Conservation (phyloP, 2,888 invertebrate species). For the Adelphocoris suturalis region DNA sequence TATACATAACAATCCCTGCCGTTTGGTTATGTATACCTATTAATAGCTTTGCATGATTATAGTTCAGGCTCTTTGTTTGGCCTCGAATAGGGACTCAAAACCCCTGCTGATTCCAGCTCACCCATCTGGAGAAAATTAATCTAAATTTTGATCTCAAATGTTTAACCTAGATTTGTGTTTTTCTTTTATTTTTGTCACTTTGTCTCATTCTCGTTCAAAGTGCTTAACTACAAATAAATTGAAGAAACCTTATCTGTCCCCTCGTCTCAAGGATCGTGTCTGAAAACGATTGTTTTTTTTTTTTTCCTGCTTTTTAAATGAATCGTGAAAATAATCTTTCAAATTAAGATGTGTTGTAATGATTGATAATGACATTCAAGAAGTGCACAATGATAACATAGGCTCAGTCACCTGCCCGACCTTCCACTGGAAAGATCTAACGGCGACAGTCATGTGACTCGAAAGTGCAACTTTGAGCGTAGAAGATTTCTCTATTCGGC, state of each 20-base stretch:
- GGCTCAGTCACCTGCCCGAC: neutral
- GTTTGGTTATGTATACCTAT: no score
- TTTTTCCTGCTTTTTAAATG: neutral
- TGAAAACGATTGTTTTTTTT: neutral
- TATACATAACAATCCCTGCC: no score
- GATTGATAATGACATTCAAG: neutral
- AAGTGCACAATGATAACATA: neutral
- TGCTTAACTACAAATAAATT: no score
- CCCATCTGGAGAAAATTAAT: no score
- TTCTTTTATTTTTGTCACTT: no score
- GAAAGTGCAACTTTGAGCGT: neutral
- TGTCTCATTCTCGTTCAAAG: no score
- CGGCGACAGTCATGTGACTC: neutral
- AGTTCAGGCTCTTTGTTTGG: no score
- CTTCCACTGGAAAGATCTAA: neutral
- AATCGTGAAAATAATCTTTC: neutral
- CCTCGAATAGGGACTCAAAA: no score
- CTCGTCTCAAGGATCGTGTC: neutral
- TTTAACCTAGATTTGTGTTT: no score
- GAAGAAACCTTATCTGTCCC: neutral
- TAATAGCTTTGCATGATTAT: no score
- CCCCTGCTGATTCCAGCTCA: no score
- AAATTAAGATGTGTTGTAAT: neutral
- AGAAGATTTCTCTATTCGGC: slow-evolving; percentile 1
- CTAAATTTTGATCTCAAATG: no score